Evolutionary conservation across 2,888 invertebrate genomes (phyloP).

Genomic region (Adelphocoris suturalis): DNA sequence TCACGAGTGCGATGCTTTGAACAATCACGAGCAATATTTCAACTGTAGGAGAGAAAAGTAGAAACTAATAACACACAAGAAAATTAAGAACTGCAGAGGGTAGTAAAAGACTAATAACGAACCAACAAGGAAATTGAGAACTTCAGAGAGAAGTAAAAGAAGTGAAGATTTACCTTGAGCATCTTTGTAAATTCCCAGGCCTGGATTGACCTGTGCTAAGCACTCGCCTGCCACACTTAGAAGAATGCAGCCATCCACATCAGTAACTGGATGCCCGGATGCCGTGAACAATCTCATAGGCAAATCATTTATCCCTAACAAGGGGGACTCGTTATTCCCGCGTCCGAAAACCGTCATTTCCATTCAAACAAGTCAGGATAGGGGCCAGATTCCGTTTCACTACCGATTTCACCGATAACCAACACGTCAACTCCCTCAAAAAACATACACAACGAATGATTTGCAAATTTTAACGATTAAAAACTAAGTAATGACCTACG

Average conservation of each 20-base stretch:
- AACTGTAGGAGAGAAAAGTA: no score
- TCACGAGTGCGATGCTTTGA: no score
- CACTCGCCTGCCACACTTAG: constrained; percentile 66
- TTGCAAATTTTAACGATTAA: constrained; percentile 7
- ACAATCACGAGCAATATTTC: no score
- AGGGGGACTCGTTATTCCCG: not conserved
- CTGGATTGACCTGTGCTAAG: constrained; percentile 27
- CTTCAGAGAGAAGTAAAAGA: no score
- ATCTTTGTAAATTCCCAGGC: constrained; percentile 61
- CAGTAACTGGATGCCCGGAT: constrained; percentile 72
- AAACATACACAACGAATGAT: not conserved
- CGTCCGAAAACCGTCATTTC: not conserved
- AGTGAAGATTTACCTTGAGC: constrained; percentile 41
- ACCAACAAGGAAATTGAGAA: no score
- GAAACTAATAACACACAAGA: no score
- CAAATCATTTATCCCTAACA: constrained; percentile 53
- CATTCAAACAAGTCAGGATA: not conserved
- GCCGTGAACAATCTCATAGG: constrained; percentile 65
- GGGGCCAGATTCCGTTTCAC: not conserved
- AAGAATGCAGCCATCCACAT: constrained; percentile 67
- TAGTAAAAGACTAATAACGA: no score
- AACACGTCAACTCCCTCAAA: not conserved
- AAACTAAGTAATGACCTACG: not conserved
- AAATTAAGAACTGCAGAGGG: no score
- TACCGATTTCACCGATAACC: not conserved